Percentiles rank a stretch among this genome's conserved stretches.
Conservation (phyloP, 2,888 invertebrate genomes). For the Vandiemenella viatica region DNA sequence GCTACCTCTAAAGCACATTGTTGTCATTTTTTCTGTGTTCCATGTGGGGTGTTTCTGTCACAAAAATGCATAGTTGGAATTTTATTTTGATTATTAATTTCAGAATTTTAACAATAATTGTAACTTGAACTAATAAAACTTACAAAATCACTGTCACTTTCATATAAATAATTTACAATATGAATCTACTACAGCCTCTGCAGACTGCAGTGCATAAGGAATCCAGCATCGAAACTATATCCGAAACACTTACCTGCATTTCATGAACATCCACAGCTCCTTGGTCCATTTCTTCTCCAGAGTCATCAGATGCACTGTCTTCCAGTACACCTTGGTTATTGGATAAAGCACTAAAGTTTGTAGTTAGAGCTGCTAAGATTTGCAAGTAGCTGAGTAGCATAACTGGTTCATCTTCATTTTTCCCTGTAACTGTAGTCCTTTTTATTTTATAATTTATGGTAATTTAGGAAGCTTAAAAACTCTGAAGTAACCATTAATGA, state of each 20-base stretch:
- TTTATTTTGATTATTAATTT: background rate
- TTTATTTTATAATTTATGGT: too few relatives aligned
- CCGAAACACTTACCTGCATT: constrained; percentile 4
- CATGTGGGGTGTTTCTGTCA: too few relatives aligned
- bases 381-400: constrained; percentile 12
- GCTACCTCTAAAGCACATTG: background rate
- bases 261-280: constrained; percentile 4
- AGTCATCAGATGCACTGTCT: constrained; percentile 8
- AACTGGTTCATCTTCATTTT: constrained; percentile 1
- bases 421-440: too few relatives aligned
- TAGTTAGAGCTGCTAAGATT: constrained; percentile 11
- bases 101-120: background rate
- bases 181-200: too few relatives aligned
- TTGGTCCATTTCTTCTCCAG: constrained; percentile 10
- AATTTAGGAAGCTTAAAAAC: too few relatives aligned
- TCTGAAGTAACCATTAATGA: too few relatives aligned
- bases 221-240: too few relatives aligned
- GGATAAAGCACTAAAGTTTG: constrained; percentile 8
- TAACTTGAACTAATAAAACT: background rate
- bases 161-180: too few relatives aligned
- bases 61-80: background rate
- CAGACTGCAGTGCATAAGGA: too few relatives aligned
- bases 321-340: background rate
- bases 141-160: too few relatives aligned
- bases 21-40: background rate